These are phyloP conservation scores for Andrena bucephala DNA, from an alignment of 2,888 invertebrate genomes.

Conservation along the genomic window DNA sequence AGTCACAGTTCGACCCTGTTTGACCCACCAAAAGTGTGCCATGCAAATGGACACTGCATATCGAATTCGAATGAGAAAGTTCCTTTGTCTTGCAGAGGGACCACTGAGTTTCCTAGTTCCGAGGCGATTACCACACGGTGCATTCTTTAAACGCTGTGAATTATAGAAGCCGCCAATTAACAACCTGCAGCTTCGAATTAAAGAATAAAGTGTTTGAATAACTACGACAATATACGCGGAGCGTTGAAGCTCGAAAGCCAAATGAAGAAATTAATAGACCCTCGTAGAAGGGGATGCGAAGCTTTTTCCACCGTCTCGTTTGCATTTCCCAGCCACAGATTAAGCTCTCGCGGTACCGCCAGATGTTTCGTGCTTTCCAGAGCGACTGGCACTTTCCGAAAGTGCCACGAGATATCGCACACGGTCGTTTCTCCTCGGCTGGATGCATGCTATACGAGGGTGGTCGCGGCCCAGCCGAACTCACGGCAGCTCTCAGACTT, in stretches of 20 bases:
- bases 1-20: conserved; percentile 9
- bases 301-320: not conserved
- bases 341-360: conserved; percentile 21
- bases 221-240: not conserved
- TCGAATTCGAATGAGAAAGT: not conserved
- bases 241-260: not conserved
- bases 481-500: conserved; percentile 11
- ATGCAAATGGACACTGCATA: not conserved
- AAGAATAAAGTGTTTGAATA: not conserved
- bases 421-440: conserved; percentile 15
- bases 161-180: conserved; percentile 3
- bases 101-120: not conserved
- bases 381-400: conserved; percentile 18
- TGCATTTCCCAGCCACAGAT: conserved; percentile 8
- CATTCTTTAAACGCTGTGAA: not conserved
- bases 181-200: not conserved
- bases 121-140: not conserved
- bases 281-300: not conserved
- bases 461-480: not conserved
- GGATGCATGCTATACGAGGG: conserved; percentile 2
- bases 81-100: not conserved
- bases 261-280: not conserved
- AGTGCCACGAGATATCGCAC: conserved; percentile 26
- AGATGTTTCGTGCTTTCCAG: conserved; percentile 13
- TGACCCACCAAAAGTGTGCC: not conserved